Evolutionary conservation across 2,113 vertebrate genomes (phyloP).

Genomic region (Corythaeola cristata): DNA sequence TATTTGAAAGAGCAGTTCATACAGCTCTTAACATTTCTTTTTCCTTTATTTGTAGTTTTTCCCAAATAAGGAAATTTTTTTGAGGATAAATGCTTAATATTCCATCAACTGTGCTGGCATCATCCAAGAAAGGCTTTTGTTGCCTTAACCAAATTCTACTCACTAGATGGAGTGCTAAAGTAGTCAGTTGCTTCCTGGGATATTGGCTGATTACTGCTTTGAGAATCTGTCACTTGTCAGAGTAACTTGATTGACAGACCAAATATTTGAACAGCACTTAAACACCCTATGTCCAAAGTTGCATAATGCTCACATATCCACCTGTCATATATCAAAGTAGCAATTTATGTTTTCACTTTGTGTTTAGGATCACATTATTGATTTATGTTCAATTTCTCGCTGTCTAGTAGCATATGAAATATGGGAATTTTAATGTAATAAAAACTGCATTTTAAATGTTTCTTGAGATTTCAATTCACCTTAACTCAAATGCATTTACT

Average conservation of each 20-base stretch:
- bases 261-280: neutral
- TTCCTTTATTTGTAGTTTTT: neutral
- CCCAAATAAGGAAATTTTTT: neutral
- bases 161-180: neutral
- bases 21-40: neutral
- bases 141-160: neutral
- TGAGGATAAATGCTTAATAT: neutral
- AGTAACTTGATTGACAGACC: neutral
- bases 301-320: neutral
- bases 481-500: neutral
- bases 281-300: neutral
- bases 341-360: neutral
- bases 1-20: neutral
- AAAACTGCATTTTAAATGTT: neutral
- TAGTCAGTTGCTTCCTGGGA: neutral
- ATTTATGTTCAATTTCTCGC: conserved; percentile 6
- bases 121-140: neutral
- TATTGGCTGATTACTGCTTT: conserved; percentile 2
- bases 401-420: neutral
- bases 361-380: neutral
- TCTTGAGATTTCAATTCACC: neutral
- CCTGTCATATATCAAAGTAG: neutral
- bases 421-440: neutral
- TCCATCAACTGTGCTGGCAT: neutral
- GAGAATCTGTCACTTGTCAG: conserved; percentile 4